These are phyloP conservation scores for Lamellibrachia satsuma DNA, from an alignment of 2,888 invertebrate genomes.

Conservation along the genomic window DNA sequence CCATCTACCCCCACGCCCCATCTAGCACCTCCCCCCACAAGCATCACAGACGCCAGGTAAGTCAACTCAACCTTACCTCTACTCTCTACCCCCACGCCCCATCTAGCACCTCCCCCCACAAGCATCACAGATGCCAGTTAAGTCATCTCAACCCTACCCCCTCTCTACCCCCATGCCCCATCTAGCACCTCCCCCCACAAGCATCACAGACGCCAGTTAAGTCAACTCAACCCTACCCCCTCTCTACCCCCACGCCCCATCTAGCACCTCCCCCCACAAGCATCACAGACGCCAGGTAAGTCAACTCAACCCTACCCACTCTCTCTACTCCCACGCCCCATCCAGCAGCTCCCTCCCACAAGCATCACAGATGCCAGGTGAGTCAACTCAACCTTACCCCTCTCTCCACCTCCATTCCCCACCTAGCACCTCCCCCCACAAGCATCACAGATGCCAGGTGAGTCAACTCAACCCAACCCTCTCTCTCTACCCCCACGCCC, in stretches of 20 bases:
- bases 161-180: background rate
- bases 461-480: background rate
- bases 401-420: background rate
- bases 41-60: background rate
- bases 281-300: too few relatives aligned
- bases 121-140: too few relatives aligned
- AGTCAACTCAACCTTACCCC: too few relatives aligned
- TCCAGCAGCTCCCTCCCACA: background rate
- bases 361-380: background rate
- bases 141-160: too few relatives aligned
- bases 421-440: background rate
- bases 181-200: background rate
- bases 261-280: background rate
- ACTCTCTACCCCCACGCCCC: background rate
- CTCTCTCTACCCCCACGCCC: background rate
- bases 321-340: background rate
- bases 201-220: background rate
- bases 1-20: slow-evolving; percentile 31
- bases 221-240: background rate
- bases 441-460: background rate
- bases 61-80: background rate
- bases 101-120: background rate
- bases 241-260: background rate
- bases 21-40: background rate
- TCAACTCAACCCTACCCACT: too few relatives aligned